Evolutionary conservation across 1,140 invertebrate genomes (phyloP).

Genomic region (Apis dorsata): DNA sequence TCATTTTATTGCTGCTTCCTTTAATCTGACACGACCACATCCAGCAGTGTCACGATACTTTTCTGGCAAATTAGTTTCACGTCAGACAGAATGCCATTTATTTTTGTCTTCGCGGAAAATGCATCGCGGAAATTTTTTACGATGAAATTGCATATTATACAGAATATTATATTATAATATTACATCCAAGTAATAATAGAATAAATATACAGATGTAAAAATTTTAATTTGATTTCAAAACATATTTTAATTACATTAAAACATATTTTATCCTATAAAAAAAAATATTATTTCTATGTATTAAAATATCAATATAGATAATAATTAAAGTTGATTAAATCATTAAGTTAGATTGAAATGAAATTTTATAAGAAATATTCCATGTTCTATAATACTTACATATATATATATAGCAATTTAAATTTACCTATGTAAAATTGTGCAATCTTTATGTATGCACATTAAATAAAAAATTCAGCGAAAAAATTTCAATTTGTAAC

Average conservation of each 20-base stretch:
- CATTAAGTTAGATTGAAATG: too few species aligned
- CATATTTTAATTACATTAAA: background rate
- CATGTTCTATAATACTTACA: too few species aligned
- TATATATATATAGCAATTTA: too few species aligned
- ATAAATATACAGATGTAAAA: background rate
- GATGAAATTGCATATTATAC: slow-evolving; percentile 25
- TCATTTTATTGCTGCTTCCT: slow-evolving; percentile 30
- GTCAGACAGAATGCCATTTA: slow-evolving; percentile 24
- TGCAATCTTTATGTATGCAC: background rate
- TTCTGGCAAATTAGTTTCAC: slow-evolving; percentile 29
- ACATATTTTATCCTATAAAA: too few species aligned
- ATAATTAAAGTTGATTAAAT: too few species aligned
- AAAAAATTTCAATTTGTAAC: slow-evolving; percentile 22
- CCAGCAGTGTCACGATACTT: background rate
- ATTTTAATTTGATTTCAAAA: background rate
- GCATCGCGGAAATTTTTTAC: slow-evolving; percentile 17
- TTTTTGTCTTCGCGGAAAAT: slow-evolving; percentile 32
- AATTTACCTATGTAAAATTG: background rate
- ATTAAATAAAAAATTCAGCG: background rate
- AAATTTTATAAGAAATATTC: too few species aligned
- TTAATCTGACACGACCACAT: slow-evolving; percentile 20
- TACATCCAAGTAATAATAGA: background rate
- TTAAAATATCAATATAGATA: too few species aligned
- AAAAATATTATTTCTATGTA: too few species aligned
- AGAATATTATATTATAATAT: slow-evolving; percentile 14